Evolutionary conservation across 37 sponge, comb jelly and placozoan species (phyloP), one percentile per base, ranked within the genome.

Genomic region (Aplysina aerophoba): DNA sequence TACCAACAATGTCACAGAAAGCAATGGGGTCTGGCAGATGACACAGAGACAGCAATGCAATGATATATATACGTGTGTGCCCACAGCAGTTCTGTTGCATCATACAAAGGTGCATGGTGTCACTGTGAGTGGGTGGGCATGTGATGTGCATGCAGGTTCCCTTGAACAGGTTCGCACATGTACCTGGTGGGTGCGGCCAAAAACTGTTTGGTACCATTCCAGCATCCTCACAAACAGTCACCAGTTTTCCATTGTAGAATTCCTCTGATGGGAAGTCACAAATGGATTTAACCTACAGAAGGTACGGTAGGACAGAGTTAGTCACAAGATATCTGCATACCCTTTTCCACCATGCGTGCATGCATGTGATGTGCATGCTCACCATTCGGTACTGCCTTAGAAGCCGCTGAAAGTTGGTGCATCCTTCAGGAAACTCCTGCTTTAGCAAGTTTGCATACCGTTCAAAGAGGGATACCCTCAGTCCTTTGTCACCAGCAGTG

Each of bases 361-460:
- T 11, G 50, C 50, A 30, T 69, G 33, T 4, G 13, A 21, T 40
- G 3, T n/a, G n/a, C n/a, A 34, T 64, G 35, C 88, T 81, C 44
- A 93, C 93, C 93, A 93, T 93, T 50, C 93, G 83, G 82, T 89
- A 93, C 44, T 93, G 93, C 6, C 38, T 75, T 35, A 13, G 73
- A 33, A 93, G 37, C 5, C 33, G 81, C 21, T 40, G 28, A 59
- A 74, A 75, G 44, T 40, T 21, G 27, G 71, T 31, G 33, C 33
- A 69, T 17, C 33, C 20, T 41, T 39, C 20, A 19, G 53, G 33
- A 6, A 34, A 69, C 17, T 69, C 34, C 22, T 28, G 19, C 19
- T 81, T 36, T 0, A 74, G 0, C 15, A 21, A 66, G 27, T 83
- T 36, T 31, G 90, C 91, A 90, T 93, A 93, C 39, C 93, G 69